Conservation (phyloP, 1,140 invertebrate genomes). For the Dermatophagoides farinae region DNA sequence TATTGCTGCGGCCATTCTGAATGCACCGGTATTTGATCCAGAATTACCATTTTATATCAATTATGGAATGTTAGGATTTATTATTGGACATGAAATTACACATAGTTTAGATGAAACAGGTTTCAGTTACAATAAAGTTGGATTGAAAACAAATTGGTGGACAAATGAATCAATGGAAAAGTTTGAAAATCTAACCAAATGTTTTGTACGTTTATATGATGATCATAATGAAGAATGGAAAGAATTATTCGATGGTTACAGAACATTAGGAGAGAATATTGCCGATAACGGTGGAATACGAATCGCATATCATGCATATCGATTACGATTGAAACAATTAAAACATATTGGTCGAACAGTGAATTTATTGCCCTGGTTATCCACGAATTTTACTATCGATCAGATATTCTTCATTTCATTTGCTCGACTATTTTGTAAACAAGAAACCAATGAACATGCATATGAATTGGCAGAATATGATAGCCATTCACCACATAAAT, state of each 20-base stretch:
- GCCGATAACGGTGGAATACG: constrained; percentile 40
- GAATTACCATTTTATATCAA: constrained; percentile 32
- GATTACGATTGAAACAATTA: constrained; percentile 17
- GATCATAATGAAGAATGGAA: background rate
- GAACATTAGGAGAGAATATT: constrained; percentile 32
- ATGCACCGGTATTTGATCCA: constrained; percentile 31
- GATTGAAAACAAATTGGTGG: constrained; percentile 28
- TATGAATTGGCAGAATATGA: background rate
- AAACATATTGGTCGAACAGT: constrained; percentile 35
- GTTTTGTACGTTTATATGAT: constrained; percentile 25
- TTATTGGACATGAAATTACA: constrained; percentile 24
- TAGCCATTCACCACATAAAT: constrained; percentile 21
- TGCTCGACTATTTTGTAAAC: constrained; percentile 16
- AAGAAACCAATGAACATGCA: constrained; percentile 17
- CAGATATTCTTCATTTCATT: constrained; percentile 59
- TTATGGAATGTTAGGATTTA: constrained; percentile 35
- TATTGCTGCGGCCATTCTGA: constrained; percentile 33
- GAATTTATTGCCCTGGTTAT: constrained; percentile 28
- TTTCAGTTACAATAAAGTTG: constrained; percentile 70
- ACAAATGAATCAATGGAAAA: constrained; percentile 18
- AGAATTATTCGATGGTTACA: constrained; percentile 15
- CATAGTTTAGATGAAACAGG: constrained; percentile 32
- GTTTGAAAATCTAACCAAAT: constrained; percentile 18
- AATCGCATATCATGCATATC: constrained; percentile 30
- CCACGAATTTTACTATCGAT: constrained; percentile 43